Evolutionary conservation across 2,113 vertebrate species (phyloP).

Genomic region (Pogonocichla stellata): DNA sequence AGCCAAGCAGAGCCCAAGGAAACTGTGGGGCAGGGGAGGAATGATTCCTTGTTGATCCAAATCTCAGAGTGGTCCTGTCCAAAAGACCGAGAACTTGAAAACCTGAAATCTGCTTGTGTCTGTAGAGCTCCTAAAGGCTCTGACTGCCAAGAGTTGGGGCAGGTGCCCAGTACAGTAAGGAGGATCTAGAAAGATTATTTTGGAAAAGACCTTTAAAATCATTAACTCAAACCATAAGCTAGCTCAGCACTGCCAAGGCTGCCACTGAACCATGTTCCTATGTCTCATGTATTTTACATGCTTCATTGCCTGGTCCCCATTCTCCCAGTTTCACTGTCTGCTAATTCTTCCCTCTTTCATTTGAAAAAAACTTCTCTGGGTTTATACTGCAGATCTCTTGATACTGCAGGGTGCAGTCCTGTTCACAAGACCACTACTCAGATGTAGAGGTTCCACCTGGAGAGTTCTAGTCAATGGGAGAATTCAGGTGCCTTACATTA

Average conservation of each 20-base stretch:
- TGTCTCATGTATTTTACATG: neutral
- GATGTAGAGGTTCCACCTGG: neutral
- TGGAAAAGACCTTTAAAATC: neutral
- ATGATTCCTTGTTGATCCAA: neutral
- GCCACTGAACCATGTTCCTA: neutral
- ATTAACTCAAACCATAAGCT: neutral
- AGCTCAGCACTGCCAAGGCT: neutral
- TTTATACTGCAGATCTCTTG: neutral
- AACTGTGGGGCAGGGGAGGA: neutral
- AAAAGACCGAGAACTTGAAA: neutral
- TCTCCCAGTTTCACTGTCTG: neutral
- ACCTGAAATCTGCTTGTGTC: neutral
- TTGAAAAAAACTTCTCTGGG: neutral
- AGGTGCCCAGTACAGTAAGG: no score
- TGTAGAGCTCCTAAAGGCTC: neutral
- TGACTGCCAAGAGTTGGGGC: neutral
- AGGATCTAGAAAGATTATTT: neutral
- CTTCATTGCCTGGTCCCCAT: neutral
- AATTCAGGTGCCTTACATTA: neutral
- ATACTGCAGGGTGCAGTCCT: neutral
- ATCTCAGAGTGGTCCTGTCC: neutral
- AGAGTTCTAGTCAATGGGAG: neutral
- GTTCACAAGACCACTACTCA: neutral
- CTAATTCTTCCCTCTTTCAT: neutral
- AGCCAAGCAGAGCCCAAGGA: neutral